A percentile compares a stretch with the other conserved stretches of the same genome.
phyloP scores from a whole-genome alignment of 2,113 vertebrate genomes.

The Ivindomyrus marchei region DNA sequence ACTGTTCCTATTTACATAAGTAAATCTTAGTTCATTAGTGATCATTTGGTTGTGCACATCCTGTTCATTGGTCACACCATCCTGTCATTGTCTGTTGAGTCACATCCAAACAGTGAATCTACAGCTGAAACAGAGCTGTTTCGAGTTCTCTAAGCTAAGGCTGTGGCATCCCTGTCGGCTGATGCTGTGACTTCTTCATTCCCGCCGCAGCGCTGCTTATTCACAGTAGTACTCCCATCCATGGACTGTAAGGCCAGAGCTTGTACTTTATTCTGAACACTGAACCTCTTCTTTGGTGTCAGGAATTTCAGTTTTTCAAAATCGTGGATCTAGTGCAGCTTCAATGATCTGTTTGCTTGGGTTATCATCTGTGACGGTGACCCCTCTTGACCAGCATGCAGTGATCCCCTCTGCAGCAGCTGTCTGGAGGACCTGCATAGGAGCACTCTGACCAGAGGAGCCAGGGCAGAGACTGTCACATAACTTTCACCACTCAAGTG shows the following conservation, averaged over 20 bases:
- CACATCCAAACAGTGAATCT: background rate
- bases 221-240: background rate
- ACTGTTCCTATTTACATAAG: background rate
- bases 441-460: too few species aligned
- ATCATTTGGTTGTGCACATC: background rate
- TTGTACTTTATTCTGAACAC: background rate
- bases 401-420: too few species aligned
- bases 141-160: background rate
- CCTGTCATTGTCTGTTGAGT: background rate
- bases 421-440: too few species aligned
- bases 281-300: background rate
- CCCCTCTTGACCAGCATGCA: too few species aligned
- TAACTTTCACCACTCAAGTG: too few species aligned
- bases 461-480: too few species aligned
- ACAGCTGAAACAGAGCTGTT: background rate
- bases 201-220: background rate
- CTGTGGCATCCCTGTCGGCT: background rate
- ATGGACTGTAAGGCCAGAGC: background rate
- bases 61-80: background rate
- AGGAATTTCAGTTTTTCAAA: background rate
- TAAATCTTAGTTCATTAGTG: background rate
- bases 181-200: background rate
- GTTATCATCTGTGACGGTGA: background rate
- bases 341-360: background rate
- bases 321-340: background rate